These are phyloP conservation scores for Meloidogyne floridensis DNA, from an alignment of 1,140 invertebrate genomes.

Conservation along the genomic window DNA sequence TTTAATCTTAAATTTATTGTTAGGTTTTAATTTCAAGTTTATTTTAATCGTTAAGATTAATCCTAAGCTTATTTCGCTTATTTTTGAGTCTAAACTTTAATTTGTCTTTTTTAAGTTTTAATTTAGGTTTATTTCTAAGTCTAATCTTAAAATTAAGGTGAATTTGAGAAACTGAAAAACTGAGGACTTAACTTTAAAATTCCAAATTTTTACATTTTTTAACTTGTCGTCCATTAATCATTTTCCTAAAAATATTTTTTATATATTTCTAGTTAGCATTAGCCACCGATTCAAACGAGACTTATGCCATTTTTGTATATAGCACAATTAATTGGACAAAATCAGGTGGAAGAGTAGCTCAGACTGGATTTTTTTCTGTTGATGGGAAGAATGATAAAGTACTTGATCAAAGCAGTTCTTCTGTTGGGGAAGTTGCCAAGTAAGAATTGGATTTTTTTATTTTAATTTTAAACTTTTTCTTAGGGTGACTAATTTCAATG, in stretches of 20 bases:
- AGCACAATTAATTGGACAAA: slow-evolving; percentile 31
- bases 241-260: background rate
- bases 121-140: too few relatives aligned
- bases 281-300: slow-evolving; percentile 32
- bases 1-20: too few relatives aligned
- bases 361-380: slow-evolving; percentile 43
- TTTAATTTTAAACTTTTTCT: slow-evolving; percentile 1
- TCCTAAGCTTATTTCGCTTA: too few relatives aligned
- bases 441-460: slow-evolving; percentile 16
- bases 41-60: too few relatives aligned
- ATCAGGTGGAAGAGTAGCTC: slow-evolving; percentile 27
- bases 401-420: slow-evolving; percentile 38
- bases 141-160: too few relatives aligned
- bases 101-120: too few relatives aligned
- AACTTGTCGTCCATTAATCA: background rate
- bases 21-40: too few relatives aligned
- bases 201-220: background rate
- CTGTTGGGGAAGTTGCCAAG: slow-evolving; percentile 35
- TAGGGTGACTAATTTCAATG: slow-evolving; percentile 41
- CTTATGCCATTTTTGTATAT: slow-evolving; percentile 44
- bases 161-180: too few relatives aligned
- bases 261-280: slow-evolving; percentile 33
- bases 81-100: too few relatives aligned
- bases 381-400: slow-evolving; percentile 47
- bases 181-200: too few relatives aligned